Base-by-base conservation (phyloP, 1,140 invertebrate species). In the Pseudomyrmex concolor region DNA sequence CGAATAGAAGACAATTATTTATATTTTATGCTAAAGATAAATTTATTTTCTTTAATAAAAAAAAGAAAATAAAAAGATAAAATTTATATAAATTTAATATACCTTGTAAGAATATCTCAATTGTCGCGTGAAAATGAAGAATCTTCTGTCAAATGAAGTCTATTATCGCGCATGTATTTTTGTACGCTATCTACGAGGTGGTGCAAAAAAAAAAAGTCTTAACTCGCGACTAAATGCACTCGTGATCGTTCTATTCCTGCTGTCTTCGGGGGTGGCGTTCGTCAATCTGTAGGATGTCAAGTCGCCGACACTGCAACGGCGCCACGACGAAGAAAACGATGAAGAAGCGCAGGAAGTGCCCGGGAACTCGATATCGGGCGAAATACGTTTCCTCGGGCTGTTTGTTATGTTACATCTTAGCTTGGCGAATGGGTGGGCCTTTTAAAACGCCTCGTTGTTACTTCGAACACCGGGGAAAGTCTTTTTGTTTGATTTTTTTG, bases 341-440 rank as follows among this genome's bases (percentile, higher is more conserved):
- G 81, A 85, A 86, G 78, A 72, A 84, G 74, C 81, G 83, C 91
- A 92, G 89, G 89, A 92, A 90, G 84, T 88, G 85, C 78, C 74
- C 84, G 78, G 90, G 91, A 91, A 92, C 91, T 90, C 88, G 91
- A 91, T 91, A 91, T 89, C 80, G 87, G 72, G 72, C 80, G 87
- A 91, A 91, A 91, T 91, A 90, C 72, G 80, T 85, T 77, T 67
- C 80, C 71, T 34, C 60, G 60, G 55, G 73, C 84, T 89, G 88
- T 89, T 89, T 89, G 89, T 89, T 87, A 89, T 89, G 88, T 87
- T 86, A 89, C 84, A 90, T 87, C 88, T 87, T 85, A 86, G 84
- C 71, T 34, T 51, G 84, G 63, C 86, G 77, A 90, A 86, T 85
- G 88, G 84, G 78, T 86, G 89, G 34, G 86, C 84, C 86, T 89